phyloP scores from a whole-genome alignment of 2,888 invertebrate genomes.

The Latrodectus elegans region DNA sequence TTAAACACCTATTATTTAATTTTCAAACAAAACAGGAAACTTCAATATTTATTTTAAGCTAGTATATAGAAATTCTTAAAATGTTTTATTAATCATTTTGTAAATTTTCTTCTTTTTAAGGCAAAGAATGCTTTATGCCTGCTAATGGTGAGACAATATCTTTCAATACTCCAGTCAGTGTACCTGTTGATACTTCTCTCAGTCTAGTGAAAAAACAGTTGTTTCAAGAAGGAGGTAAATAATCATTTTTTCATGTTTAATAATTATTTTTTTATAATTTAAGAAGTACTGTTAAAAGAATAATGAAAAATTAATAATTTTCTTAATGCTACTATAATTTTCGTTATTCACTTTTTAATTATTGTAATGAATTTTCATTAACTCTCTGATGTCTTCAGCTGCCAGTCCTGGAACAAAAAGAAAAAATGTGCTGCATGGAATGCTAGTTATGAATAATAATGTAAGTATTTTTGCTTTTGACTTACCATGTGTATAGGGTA shows the following conservation, averaged over 20 bases:
- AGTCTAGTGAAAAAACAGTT: constrained; percentile 75
- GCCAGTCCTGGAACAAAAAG: constrained; percentile 74
- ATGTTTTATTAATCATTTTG: no score
- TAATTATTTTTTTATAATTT: not conserved
- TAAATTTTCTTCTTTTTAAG: constrained; percentile 73
- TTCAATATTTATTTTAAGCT: no score
- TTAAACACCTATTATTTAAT: no score
- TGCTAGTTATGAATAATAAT: constrained; percentile 91
- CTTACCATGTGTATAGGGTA: not conserved
- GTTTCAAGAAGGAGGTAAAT: constrained; percentile 71
- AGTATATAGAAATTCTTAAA: no score
- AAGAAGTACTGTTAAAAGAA: not conserved
- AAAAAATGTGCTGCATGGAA: constrained; percentile 87
- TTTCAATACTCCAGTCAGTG: constrained; percentile 89
- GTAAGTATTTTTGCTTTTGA: constrained; percentile 71
- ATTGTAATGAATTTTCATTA: not conserved
- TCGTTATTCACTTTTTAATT: not conserved
- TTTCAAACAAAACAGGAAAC: no score
- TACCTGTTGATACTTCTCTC: constrained; percentile 90
- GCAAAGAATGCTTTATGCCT: constrained; percentile 93
- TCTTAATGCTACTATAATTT: no score
- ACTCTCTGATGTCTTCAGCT: constrained; percentile 11
- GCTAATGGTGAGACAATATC: constrained; percentile 97
- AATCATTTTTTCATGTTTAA: not conserved
- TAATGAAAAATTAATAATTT: no score